These are phyloP conservation scores for Phrynosoma blainvillii DNA, from an alignment of 2,113 vertebrate species.

Conservation along the genomic window DNA sequence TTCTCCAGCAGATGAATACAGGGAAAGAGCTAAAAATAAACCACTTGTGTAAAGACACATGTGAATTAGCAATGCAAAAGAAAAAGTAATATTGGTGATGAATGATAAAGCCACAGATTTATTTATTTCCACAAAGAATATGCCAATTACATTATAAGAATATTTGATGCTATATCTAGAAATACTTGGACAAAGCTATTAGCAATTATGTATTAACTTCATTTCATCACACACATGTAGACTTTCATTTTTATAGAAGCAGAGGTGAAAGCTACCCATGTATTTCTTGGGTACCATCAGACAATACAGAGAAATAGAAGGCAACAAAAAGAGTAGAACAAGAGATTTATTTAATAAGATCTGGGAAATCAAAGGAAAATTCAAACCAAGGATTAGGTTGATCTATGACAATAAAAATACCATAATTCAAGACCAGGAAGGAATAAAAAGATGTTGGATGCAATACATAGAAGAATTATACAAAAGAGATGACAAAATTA, in stretches of 20 bases:
- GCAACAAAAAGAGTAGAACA: too few species aligned
- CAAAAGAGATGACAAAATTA: too few species aligned
- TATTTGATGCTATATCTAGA: conserved; percentile 32
- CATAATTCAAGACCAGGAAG: too few species aligned
- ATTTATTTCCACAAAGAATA: conserved; percentile 31
- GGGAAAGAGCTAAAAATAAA: conserved; percentile 47
- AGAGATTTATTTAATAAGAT: too few species aligned
- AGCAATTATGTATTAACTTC: background rate
- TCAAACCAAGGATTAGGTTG: too few species aligned
- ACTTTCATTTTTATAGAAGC: background rate
- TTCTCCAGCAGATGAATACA: conserved; percentile 42
- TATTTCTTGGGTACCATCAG: background rate
- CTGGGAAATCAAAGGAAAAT: too few species aligned
- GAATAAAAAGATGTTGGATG: too few species aligned
- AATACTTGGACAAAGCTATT: background rate
- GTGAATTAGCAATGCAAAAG: conserved; percentile 15
- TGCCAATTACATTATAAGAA: background rate
- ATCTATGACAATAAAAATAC: too few species aligned
- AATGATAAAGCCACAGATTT: conserved; percentile 38
- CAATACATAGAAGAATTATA: too few species aligned
- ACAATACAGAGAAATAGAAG: too few species aligned
- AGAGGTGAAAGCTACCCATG: background rate
- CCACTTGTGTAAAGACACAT: background rate
- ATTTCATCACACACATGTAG: background rate
- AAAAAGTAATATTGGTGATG: conserved; percentile 24